These are phyloP conservation scores for Amblyornis subalaris DNA, from an alignment of 2,113 vertebrate species.

Conservation along the genomic window DNA sequence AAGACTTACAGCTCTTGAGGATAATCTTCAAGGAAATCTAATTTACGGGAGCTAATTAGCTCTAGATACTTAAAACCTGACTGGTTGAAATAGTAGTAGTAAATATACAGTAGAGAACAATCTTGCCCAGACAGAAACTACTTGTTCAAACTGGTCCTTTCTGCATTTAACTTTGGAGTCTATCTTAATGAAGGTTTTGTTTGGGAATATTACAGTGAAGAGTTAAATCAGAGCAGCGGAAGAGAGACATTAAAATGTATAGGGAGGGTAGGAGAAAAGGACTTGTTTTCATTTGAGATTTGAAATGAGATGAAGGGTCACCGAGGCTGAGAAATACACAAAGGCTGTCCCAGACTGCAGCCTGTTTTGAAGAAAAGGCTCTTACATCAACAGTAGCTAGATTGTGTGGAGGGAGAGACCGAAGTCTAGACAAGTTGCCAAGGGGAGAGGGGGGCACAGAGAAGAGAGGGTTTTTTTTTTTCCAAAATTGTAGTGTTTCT, in stretches of 20 bases:
- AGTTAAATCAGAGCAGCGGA: conserved; percentile 40
- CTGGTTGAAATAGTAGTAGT: neutral
- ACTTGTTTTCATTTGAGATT: conserved; percentile 17
- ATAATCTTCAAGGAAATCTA: conserved; percentile 4
- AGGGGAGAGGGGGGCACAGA: neutral
- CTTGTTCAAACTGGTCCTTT: conserved; percentile 39
- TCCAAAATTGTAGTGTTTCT: neutral
- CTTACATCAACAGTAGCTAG: conserved; percentile 22
- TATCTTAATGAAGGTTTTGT: conserved; percentile 52
- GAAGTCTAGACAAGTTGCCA: conserved; percentile 4
- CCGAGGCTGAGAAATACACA: neutral
- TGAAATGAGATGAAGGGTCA: conserved; percentile 53
- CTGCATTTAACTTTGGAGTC: neutral
- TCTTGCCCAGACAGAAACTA: conserved; percentile 33
- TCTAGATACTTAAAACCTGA: conserved; percentile 26
- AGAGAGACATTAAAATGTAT: conserved; percentile 38
- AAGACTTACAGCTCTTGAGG: neutral
- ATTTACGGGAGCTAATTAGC: conserved; percentile 25
- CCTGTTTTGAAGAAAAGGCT: conserved; percentile 14
- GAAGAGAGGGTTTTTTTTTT: neutral
- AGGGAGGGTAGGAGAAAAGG: conserved; percentile 9
- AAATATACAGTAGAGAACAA: neutral
- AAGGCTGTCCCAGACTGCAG: conserved; percentile 35
- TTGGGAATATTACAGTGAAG: conserved; percentile 4
- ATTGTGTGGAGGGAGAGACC: conserved; percentile 22